These are phyloP conservation scores for Phylloscopus trochilus DNA, from an alignment of 2,113 vertebrate genomes.

Conservation along the genomic window DNA sequence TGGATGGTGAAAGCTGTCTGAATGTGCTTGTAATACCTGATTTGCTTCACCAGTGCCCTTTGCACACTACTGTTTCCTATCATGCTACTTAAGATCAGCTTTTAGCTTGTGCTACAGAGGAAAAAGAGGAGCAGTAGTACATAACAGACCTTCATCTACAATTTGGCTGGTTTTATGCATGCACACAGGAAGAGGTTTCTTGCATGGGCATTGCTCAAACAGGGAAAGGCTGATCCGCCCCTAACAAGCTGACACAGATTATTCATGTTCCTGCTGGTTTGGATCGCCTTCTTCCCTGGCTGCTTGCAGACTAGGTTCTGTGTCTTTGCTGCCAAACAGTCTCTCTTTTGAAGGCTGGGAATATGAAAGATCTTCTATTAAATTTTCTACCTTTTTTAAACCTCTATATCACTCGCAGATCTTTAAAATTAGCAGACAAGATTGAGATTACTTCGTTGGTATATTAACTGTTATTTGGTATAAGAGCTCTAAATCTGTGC, in stretches of 20 bases:
- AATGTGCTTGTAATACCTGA: background rate
- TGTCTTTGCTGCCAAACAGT: background rate
- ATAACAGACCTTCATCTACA: background rate
- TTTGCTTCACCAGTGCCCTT: background rate
- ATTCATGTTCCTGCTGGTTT: background rate
- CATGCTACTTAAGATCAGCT: background rate
- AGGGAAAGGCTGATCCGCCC: background rate
- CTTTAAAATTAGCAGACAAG: background rate
- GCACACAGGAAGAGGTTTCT: background rate
- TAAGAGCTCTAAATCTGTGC: background rate
- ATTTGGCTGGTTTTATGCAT: rapidly evolving
- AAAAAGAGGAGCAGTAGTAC: background rate
- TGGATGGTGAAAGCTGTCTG: background rate
- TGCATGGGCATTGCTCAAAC: background rate
- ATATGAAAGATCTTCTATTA: background rate
- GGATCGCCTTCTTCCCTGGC: background rate
- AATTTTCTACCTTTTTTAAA: background rate
- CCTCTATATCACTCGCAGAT: background rate
- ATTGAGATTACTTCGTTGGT: background rate
- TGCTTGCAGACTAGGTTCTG: background rate
- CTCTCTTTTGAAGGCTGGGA: background rate
- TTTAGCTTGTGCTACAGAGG: background rate
- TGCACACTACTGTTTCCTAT: background rate
- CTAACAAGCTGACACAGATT: background rate
- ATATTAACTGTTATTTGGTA: background rate